A percentile compares a stretch with the other conserved stretches of the same genome.
phyloP scores from a whole-genome alignment of 2,113 vertebrate species.

The Calidris pugnax region DNA sequence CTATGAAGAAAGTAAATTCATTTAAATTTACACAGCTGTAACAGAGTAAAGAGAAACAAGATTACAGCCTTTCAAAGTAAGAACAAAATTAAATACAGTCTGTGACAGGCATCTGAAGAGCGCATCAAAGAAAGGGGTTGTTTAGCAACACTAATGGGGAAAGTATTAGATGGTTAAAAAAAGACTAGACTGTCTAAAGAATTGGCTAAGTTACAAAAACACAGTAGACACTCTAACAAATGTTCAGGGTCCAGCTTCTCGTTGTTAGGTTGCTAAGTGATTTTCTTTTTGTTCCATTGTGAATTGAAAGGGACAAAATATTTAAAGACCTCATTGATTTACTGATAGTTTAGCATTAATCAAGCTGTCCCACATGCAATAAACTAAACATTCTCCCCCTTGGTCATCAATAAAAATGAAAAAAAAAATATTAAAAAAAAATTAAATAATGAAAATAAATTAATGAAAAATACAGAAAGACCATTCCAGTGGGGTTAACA shows the following conservation, averaged over 20 bases:
- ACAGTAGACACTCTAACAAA: not conserved
- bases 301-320: conserved; percentile 12
- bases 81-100: conserved; percentile 29
- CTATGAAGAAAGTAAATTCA: not conserved
- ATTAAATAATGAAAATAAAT: not conserved
- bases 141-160: conserved; percentile 43
- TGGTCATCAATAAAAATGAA: not conserved
- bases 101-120: not conserved
- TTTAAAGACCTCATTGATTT: not conserved
- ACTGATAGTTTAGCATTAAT: not conserved
- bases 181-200: not conserved
- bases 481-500: not conserved
- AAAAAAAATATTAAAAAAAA: not conserved
- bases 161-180: not conserved
- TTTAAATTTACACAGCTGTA: conserved; percentile 54
- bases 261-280: conserved; percentile 14
- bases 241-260: not conserved
- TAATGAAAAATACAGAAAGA: not conserved
- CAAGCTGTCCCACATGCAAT: not conserved
- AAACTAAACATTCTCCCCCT: not conserved
- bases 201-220: not conserved
- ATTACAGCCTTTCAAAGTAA: not conserved
- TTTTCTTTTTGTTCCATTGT: conserved; percentile 5
- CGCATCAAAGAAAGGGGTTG: not conserved
- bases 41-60: conserved; percentile 10